Conservation (phyloP, 2,888 invertebrate genomes). For the Boloria euphrosyne region DNA sequence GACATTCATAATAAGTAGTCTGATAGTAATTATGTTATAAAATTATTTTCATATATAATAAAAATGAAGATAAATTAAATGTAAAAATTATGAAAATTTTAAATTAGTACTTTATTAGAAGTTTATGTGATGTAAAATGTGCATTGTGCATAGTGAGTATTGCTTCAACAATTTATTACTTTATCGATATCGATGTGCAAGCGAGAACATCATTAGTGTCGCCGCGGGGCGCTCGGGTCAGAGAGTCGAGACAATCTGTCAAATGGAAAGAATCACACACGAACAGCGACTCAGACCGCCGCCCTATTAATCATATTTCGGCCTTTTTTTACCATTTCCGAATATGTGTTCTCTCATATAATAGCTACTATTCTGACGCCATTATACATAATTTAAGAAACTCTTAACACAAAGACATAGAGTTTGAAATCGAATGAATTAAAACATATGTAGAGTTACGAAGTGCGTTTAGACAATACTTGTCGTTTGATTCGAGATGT, state of each 20-base stretch:
- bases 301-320: conserved; percentile 81
- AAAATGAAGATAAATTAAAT: too few relatives aligned
- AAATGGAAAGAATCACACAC: conserved; percentile 80
- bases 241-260: conserved; percentile 81
- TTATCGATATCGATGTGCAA: conserved; percentile 66
- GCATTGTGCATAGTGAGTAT: not conserved
- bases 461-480: conserved; percentile 63
- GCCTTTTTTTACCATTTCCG: conserved; percentile 75
- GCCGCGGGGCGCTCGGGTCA: conserved; percentile 78
- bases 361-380: conserved; percentile 72
- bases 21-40: too few relatives aligned
- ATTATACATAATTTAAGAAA: conserved; percentile 48
- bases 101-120: not conserved
- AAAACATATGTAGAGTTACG: conserved; percentile 51
- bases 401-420: conserved; percentile 36
- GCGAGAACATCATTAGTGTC: conserved; percentile 67
- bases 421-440: conserved; percentile 43
- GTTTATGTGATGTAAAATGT: not conserved
- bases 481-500: conserved; percentile 78
- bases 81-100: too few relatives aligned
- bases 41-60: too few relatives aligned
- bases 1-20: too few relatives aligned
- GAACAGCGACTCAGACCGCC: conserved; percentile 63
- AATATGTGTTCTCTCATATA: conserved; percentile 76
- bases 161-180: not conserved